Evolutionary conservation across 2,888 invertebrate species (phyloP).

Genomic region (Leuctra nigra): DNA sequence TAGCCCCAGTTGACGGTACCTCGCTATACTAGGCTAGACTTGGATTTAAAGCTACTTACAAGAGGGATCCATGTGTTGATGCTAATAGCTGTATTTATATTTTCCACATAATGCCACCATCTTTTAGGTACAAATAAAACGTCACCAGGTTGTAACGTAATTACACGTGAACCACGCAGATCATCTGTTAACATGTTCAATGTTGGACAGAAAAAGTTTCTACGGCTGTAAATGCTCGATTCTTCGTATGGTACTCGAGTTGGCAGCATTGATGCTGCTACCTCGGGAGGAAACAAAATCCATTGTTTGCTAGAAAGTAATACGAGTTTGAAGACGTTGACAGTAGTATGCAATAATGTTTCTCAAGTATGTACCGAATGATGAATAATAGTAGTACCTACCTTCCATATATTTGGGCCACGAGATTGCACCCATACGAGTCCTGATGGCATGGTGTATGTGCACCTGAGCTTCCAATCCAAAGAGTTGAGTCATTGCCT

Average conservation of each 20-base stretch:
- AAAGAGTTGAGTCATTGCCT: conserved; percentile 67
- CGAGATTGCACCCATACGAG: conserved; percentile 89
- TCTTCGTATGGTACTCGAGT: conserved; percentile 94
- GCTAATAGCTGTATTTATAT: conserved; percentile 47
- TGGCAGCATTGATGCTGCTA: conserved; percentile 56
- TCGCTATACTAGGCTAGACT: no score
- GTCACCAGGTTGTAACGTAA: conserved; percentile 75
- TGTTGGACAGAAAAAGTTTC: conserved; percentile 68
- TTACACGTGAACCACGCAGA: conserved; percentile 41
- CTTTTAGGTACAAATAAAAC: conserved; percentile 81
- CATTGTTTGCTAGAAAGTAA: conserved; percentile 73
- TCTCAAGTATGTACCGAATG: no score
- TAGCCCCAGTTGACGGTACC: no score
- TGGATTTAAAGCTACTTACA: conserved; percentile 50
- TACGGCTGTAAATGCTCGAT: conserved; percentile 83
- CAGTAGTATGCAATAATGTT: no score
- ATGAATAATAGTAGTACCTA: conserved; percentile 36
- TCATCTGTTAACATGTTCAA: conserved; percentile 21
- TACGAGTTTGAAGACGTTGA: no score
- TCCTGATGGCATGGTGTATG: conserved; percentile 94
- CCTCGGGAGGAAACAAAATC: conserved; percentile 81
- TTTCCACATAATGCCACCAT: conserved; percentile 97
- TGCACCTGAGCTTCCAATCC: conserved; percentile 81
- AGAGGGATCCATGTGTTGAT: conserved; percentile 74
- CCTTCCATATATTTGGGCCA: conserved; percentile 84